These are phyloP conservation scores for Pachydiplax longipennis DNA, from an alignment of 2,888 invertebrate species.

Conservation along the genomic window DNA sequence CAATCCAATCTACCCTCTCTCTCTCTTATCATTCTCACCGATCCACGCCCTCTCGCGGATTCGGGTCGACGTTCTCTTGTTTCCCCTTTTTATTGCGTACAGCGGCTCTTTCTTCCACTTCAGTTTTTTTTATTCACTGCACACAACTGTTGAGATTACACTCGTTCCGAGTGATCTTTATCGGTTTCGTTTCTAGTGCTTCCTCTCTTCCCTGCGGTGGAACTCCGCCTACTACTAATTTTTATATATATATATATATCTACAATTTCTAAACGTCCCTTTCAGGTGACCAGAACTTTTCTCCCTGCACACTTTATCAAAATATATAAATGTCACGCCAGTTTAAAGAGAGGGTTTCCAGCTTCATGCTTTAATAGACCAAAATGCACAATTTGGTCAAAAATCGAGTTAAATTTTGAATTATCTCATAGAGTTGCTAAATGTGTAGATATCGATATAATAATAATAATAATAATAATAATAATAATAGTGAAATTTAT, in stretches of 20 bases:
- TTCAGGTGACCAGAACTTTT: too few relatives aligned
- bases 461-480: too few relatives aligned
- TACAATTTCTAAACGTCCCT: too few relatives aligned
- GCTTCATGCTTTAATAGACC: too few relatives aligned
- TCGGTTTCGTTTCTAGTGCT: background rate
- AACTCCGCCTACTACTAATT: background rate
- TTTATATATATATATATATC: background rate
- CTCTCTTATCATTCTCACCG: background rate
- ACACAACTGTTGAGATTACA: background rate
- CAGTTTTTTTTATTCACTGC: background rate
- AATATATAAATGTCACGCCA: too few relatives aligned
- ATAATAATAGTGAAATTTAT: too few relatives aligned
- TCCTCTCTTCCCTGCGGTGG: background rate
- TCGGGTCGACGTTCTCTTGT: background rate
- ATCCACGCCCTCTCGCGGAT: background rate
- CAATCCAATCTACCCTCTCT: background rate
- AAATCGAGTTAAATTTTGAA: too few relatives aligned
- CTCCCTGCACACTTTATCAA: too few relatives aligned
- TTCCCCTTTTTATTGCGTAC: background rate
- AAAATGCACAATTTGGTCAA: too few relatives aligned
- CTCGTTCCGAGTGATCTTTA: background rate
- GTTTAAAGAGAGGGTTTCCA: too few relatives aligned
- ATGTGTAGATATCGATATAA: too few relatives aligned
- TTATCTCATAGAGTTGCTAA: too few relatives aligned
- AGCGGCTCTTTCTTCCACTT: background rate